Evolutionary conservation across 2,797 vertebrate genomes (phyloP), one percentile per base, ranked within the genome.

Genomic region (Cryptoblepharus egeriae): DNA sequence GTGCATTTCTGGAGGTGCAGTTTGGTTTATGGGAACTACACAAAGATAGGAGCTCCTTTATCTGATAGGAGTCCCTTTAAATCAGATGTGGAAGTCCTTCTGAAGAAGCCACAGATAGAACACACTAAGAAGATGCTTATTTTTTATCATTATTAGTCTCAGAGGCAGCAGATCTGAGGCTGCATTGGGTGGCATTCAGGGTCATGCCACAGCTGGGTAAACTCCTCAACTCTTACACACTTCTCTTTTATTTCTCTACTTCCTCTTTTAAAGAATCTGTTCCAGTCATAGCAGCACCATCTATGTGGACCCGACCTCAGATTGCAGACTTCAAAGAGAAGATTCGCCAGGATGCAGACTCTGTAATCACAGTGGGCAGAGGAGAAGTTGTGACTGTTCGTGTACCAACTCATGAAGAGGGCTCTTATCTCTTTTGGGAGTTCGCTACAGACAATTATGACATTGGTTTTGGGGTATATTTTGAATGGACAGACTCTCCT

Each of bases 301-400:
- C 99, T 15, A 99, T 99, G 99, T 99, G 99, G 99, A 99, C 98
- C 3, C 96, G 99, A 20, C 99, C 99, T 3, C 99, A 99, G 93
- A 99, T 99, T 90, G 99, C 95, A 94, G 99, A 99, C 96, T 99
- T 99, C 95, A 99, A 99, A 93, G 98, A 99, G 90, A 99, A 99
- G 92, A 99, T 99, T 90, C 97, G 98, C 0, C 98, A 99, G 94
- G 99, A 99, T 49, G 97, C 98, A 7, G 99, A 99, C 94, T 99
- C 98, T 0, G 98, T 99, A 93, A 99, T 99, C 93, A 99, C 98
- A 0, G 99, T 99, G 92, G 98, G 99, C 37, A 96, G 99, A 55
- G 99, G 99, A 39, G 99, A 99, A 95, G 99, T 99, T 87, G 98
- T 99, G 90, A 99, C 99, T 0, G 98, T 99, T 71, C 96, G 99